Conservation (phyloP, 2,888 invertebrate genomes). For the Hydropsyche betteni region DNA sequence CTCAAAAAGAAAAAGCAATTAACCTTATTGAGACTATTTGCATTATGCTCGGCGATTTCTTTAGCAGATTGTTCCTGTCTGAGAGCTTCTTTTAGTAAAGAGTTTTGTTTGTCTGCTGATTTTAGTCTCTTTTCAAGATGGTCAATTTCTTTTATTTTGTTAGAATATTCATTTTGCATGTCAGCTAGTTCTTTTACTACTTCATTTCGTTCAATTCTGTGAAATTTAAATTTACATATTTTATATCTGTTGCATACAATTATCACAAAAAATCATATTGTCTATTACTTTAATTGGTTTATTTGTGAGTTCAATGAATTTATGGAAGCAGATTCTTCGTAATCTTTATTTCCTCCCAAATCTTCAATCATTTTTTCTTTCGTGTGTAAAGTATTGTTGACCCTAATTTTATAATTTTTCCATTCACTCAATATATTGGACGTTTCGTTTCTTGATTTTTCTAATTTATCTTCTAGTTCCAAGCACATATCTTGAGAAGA, state of each 20-base stretch:
- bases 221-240: too few relatives aligned
- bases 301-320: slow-evolving; percentile 67
- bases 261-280: slow-evolving; percentile 42
- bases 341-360: slow-evolving; percentile 58
- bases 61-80: slow-evolving; percentile 49
- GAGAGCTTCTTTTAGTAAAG: slow-evolving; percentile 45
- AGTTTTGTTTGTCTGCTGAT: slow-evolving; percentile 43
- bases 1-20: slow-evolving; percentile 6
- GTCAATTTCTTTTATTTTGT: slow-evolving; percentile 44
- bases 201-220: slow-evolving; percentile 48
- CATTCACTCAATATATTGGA: slow-evolving; percentile 67
- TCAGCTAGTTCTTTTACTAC: slow-evolving; percentile 41
- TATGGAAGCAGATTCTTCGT: slow-evolving; percentile 53
- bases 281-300: slow-evolving; percentile 65
- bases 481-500: slow-evolving; percentile 61
- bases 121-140: slow-evolving; percentile 41
- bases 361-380: slow-evolving; percentile 78
- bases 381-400: slow-evolving; percentile 77
- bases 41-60: slow-evolving; percentile 48
- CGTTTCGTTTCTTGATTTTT: slow-evolving; percentile 62
- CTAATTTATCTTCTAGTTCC: slow-evolving; percentile 62
- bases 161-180: slow-evolving; percentile 42
- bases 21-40: slow-evolving; percentile 45
- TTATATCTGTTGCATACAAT: not conserved
- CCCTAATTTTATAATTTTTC: slow-evolving; percentile 80